phyloP scores from a whole-genome alignment of 2,888 invertebrate genomes.

The Poecilus cupreus region DNA sequence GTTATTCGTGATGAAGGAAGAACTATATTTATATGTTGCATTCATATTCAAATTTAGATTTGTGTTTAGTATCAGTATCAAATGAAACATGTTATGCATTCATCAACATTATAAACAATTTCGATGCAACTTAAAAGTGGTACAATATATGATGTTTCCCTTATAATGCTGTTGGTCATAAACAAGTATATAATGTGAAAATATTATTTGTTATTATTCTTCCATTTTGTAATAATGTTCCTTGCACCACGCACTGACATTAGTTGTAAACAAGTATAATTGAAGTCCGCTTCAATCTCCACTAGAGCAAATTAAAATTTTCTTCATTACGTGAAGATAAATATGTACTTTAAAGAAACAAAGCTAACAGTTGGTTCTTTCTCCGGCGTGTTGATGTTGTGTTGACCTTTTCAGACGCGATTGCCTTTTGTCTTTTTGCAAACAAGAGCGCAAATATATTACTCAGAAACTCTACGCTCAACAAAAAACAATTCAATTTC shows the following conservation, averaged over 20 bases:
- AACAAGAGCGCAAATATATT: conserved; percentile 32
- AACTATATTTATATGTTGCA: too few species aligned
- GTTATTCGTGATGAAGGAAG: too few species aligned
- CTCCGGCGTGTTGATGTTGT: not conserved
- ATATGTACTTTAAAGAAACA: conserved; percentile 35
- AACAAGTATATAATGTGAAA: too few species aligned
- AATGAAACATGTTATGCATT: too few species aligned
- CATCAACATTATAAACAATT: too few species aligned
- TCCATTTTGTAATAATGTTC: not conserved
- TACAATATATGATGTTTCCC: too few species aligned
- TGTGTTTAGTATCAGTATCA: too few species aligned
- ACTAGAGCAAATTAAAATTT: conserved; percentile 17
- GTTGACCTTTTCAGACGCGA: not conserved
- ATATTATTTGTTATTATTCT: not conserved
- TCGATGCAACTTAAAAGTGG: too few species aligned
- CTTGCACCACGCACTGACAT: not conserved
- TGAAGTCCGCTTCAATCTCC: not conserved
- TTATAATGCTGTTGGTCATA: too few species aligned
- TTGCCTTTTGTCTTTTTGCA: conserved; percentile 15
- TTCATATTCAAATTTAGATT: too few species aligned
- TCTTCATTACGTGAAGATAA: conserved; percentile 35
- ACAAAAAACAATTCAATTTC: conserved; percentile 3
- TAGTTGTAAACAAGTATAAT: conserved; percentile 14
- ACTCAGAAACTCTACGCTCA: not conserved
- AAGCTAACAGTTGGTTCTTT: conserved; percentile 33